phyloP scores from a whole-genome alignment of 2,888 invertebrate genomes.

The Oscheius onirici region DNA sequence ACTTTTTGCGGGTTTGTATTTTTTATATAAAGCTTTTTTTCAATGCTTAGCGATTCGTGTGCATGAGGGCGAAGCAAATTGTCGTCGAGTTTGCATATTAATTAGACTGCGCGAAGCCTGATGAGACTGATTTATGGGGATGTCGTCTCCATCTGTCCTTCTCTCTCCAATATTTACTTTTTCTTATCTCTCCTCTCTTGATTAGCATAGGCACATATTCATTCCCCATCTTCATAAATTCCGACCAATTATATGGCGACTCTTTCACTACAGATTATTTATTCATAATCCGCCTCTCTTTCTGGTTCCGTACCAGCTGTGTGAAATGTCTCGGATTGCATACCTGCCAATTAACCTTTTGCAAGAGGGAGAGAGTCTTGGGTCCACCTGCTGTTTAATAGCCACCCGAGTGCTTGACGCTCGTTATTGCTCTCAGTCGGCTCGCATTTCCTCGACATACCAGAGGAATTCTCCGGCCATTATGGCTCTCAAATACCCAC shows the following conservation, averaged over 20 bases:
- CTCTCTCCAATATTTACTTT: background rate
- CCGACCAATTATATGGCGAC: conserved; percentile 18
- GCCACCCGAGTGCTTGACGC: conserved; percentile 25
- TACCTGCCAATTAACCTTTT: conserved; percentile 12
- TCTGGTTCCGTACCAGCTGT: background rate
- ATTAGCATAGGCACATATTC: conserved; percentile 3
- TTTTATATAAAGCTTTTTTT: too few species aligned
- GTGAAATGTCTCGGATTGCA: background rate
- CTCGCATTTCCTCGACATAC: conserved; percentile 23
- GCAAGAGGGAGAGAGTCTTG: conserved; percentile 1
- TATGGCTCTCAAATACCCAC: conserved; percentile 11
- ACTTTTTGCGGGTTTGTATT: too few species aligned
- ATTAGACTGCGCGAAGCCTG: conserved; percentile 22
- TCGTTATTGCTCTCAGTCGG: conserved; percentile 19
- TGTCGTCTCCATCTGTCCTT: background rate
- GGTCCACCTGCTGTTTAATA: conserved; percentile 30
- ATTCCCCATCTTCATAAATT: background rate
- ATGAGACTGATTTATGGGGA: conserved; percentile 21
- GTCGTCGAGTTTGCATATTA: conserved; percentile 33
- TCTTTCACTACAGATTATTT: background rate
- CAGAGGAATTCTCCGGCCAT: conserved; percentile 12
- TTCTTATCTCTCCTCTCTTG: conserved; percentile 2
- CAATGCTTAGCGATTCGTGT: too few species aligned
- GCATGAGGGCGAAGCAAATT: conserved; percentile 1
- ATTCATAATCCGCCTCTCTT: background rate